These are phyloP conservation scores for Acropora tenuis DNA, from an alignment of 64 coral and sea anemone genomes.

Conservation along the genomic window DNA sequence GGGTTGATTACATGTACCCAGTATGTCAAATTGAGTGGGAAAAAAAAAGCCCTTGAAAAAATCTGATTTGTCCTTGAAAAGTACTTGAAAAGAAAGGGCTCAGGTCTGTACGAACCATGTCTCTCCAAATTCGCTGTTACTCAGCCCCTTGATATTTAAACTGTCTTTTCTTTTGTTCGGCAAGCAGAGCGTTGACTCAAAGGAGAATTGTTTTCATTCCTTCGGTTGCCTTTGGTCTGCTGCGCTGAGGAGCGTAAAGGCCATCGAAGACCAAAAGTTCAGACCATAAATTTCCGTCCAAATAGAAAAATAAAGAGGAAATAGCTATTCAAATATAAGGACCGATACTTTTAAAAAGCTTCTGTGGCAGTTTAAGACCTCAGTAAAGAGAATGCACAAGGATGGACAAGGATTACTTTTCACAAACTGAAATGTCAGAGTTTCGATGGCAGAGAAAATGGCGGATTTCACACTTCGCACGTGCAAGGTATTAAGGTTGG, in stretches of 20 bases:
- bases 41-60: too few relatives aligned
- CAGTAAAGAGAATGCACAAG: not conserved
- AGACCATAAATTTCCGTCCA: not conserved
- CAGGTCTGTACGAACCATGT: not conserved
- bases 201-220: conserved; percentile 9
- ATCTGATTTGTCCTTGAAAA: too few relatives aligned
- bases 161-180: conserved; percentile 8
- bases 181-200: not conserved
- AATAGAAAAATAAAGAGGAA: not conserved
- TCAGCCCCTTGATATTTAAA: conserved; percentile 13
- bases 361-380: not conserved
- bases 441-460: conserved; percentile 9
- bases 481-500: conserved; percentile 19
- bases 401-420: conserved; percentile 6
- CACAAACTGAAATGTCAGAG: not conserved
- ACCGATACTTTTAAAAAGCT: not conserved
- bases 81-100: too few relatives aligned
- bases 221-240: conserved; percentile 10
- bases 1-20: too few relatives aligned
- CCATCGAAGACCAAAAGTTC: conserved; percentile 18
- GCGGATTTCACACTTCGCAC: not conserved
- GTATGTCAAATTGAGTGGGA: too few relatives aligned
- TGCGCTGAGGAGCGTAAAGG: conserved; percentile 8
- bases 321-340: not conserved
- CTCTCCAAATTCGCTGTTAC: conserved; percentile 24